Evolutionary conservation across 2,888 invertebrate species (phyloP), one percentile per base, ranked within the genome.

Genomic region (Hydriomena furcata): DNA sequence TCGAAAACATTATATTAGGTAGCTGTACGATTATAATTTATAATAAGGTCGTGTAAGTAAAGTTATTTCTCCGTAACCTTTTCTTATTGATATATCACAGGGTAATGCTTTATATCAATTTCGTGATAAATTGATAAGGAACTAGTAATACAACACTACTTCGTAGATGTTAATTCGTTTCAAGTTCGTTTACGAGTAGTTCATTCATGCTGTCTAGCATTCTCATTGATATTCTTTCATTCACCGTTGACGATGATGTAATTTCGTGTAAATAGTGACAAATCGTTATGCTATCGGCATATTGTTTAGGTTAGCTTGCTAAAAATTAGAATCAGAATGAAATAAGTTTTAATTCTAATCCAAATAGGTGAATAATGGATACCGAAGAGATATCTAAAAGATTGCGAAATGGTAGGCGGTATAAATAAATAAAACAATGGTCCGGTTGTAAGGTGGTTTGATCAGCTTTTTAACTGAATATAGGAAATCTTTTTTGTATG

Each of bases 191-290:
- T 63, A 59, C 42, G 43, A 38, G 34, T 30, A 38, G 57, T 68
- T 65, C 71, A 78, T 75, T 77, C 72, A 76, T 66, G 63, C 63
- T 66, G 31, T 62, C 59, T 52, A 43, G 53, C 54, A 20, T 23
- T 34, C 63, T 71, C 76, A 77, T 77, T 76, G 70, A 71, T 69
- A 66, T 68, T 67, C 52, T 65, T 65, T 62, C 68, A 70, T 72
- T 77, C 66, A 73, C 20, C 51, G 50, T 48, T 38, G 31, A 47
- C 25, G 34, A 13, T 41, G 41, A 41, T 48, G 41, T 35, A 20
- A 41, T 47, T 13, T 30, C 4, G 17, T 11, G 35, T 30, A 32
- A 40, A 13, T 46, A 23, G 34, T 47, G 37, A 32, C 40, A 51
- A 48, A 37, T 5, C 13, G 25, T 27, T 27, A 17, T 17, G 17